phyloP scores from a whole-genome alignment of 2,797 vertebrate species.

The Enteromius anoplus region DNA sequence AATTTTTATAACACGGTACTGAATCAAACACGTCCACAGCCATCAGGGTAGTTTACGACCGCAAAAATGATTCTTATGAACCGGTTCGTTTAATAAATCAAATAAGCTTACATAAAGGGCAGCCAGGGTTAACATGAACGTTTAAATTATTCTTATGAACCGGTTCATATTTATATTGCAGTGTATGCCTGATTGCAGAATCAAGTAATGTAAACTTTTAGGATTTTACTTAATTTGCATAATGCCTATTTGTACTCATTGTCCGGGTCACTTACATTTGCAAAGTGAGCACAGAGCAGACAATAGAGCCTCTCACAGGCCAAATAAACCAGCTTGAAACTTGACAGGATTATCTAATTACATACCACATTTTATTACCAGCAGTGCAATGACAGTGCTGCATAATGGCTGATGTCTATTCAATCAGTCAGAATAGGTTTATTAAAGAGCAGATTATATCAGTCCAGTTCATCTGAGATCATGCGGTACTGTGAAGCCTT shows the following conservation, averaged over 20 bases:
- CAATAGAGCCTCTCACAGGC: neutral
- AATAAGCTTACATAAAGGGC: neutral
- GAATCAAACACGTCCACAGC: neutral
- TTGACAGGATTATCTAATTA: constrained; percentile 17
- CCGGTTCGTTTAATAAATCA: neutral
- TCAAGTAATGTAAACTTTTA: neutral
- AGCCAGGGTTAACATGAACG: neutral
- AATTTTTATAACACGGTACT: neutral
- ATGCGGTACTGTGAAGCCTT: neutral
- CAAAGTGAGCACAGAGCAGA: neutral
- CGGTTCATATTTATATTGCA: neutral
- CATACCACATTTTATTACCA: neutral
- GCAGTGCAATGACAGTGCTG: neutral
- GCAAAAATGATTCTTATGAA: neutral
- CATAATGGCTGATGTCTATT: neutral
- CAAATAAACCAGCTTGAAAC: constrained; percentile 6
- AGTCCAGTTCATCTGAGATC: neutral
- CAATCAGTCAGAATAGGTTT: neutral
- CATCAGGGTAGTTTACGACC: too few relatives aligned
- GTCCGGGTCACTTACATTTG: neutral
- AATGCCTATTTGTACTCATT: neutral
- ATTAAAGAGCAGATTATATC: constrained; percentile 5
- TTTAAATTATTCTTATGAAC: neutral
- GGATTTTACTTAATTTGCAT: neutral
- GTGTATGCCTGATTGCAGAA: neutral